These are phyloP conservation scores for Epsilonema sp. DNA, from an alignment of 2,888 invertebrate species.

Conservation along the genomic window DNA sequence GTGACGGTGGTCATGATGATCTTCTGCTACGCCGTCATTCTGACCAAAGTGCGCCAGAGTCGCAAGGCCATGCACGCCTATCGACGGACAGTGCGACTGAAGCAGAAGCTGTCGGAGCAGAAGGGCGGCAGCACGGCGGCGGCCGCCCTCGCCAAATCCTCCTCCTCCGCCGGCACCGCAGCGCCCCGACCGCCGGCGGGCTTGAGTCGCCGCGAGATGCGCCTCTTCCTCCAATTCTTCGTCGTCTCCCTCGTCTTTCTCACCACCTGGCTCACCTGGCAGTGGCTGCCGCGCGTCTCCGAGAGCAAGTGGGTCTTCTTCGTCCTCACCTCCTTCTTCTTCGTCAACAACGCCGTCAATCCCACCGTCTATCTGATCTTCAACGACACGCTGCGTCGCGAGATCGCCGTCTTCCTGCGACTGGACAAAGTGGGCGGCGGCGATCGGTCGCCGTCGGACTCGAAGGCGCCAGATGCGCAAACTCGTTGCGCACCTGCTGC, in stretches of 20 bases:
- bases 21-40: conserved; percentile 22
- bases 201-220: conserved; percentile 1
- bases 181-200: neutral
- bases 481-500: too few species aligned
- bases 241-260: conserved; percentile 23
- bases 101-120: neutral
- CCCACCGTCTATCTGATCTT: conserved; percentile 25
- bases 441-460: too few species aligned
- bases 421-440: too few species aligned
- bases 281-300: conserved; percentile 20
- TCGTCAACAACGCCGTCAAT: conserved; percentile 24
- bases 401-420: too few species aligned
- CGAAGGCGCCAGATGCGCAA: too few species aligned
- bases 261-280: conserved; percentile 24
- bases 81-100: neutral
- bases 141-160: too few species aligned
- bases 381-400: conserved; percentile 20
- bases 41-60: conserved; percentile 12
- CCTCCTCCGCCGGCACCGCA: neutral
- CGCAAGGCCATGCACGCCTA: neutral
- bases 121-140: neutral
- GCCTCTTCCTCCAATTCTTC: conserved; percentile 18
- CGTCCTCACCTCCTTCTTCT: conserved; percentile 22
- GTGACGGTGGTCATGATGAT: conserved; percentile 20
- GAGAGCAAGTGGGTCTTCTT: conserved; percentile 22